A percentile compares a stretch with the other conserved stretches of the same genome.
phyloP scores from a whole-genome alignment of 2,888 invertebrate species.

The Diadegma fenestrale region DNA sequence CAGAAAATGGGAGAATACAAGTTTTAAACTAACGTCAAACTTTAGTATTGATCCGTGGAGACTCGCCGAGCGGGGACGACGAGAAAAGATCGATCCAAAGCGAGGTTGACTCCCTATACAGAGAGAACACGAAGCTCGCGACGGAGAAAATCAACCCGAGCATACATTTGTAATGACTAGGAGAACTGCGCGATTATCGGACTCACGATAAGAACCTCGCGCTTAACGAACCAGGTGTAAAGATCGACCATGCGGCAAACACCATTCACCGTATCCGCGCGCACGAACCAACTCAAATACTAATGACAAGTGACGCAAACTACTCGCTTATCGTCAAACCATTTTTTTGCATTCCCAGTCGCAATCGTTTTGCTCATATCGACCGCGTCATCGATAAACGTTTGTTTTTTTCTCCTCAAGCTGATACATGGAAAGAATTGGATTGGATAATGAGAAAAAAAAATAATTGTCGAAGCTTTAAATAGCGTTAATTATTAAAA shows the following conservation, averaged over 20 bases:
- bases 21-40: neutral
- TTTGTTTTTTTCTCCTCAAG: neutral
- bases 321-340: neutral
- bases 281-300: constrained; percentile 8
- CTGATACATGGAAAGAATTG: neutral
- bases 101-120: neutral
- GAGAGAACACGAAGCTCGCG: neutral
- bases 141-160: neutral
- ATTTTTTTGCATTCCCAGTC: neutral
- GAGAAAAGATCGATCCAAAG: constrained; percentile 15
- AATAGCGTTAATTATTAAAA: neutral
- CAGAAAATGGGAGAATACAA: neutral
- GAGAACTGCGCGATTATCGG: constrained; percentile 6
- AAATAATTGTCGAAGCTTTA: neutral
- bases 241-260: constrained; percentile 13
- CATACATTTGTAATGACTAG: constrained; percentile 11
- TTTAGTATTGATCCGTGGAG: neutral
- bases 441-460: neutral
- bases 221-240: constrained; percentile 8
- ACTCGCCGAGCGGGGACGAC: neutral
- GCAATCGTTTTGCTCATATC: neutral
- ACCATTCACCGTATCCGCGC: neutral
- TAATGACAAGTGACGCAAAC: constrained; percentile 18
- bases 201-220: neutral
- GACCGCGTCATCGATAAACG: neutral